Conservation (phyloP, 1,140 invertebrate species). For the Stenopsyche tienmushanensis region DNA sequence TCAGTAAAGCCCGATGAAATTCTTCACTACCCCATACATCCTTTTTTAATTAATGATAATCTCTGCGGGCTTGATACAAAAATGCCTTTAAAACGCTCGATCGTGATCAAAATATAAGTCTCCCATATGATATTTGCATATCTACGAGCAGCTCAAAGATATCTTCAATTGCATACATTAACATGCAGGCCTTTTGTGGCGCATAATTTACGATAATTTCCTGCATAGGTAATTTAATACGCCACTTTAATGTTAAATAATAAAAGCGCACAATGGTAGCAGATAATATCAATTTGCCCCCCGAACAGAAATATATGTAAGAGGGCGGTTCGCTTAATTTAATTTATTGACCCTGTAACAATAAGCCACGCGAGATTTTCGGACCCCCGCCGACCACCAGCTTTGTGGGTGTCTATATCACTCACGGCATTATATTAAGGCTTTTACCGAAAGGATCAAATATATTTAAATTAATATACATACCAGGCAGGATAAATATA, state of each 20-base stretch:
- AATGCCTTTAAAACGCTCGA: constrained; percentile 6
- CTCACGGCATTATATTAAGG: not conserved
- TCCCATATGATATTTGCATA: not conserved
- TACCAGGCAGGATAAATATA: not conserved
- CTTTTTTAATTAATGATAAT: constrained; percentile 36
- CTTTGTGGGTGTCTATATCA: constrained; percentile 3
- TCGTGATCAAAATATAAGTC: not conserved
- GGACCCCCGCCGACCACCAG: not conserved
- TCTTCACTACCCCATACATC: constrained; percentile 19
- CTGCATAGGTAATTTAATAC: constrained; percentile 36
- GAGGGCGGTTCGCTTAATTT: constrained; percentile 5
- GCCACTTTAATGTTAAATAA: constrained; percentile 26
- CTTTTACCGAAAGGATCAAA: too few species aligned
- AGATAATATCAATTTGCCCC: constrained; percentile 40
- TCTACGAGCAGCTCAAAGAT: not conserved
- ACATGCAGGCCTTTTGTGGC: not conserved
- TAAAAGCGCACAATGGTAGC: constrained; percentile 30
- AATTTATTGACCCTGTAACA: constrained; percentile 17
- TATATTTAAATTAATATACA: not conserved
- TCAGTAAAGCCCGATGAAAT: constrained; percentile 17
- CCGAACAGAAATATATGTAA: constrained; percentile 16
- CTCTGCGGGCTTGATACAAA: constrained; percentile 27
- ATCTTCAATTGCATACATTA: not conserved
- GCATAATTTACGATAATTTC: constrained; percentile 38
- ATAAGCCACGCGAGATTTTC: constrained; percentile 8